A percentile compares a stretch with the other conserved stretches of the same genome.
These are phyloP conservation scores for Pycnomerus fuliginosus DNA, from an alignment of 2,888 invertebrate genomes.

Conservation along the genomic window DNA sequence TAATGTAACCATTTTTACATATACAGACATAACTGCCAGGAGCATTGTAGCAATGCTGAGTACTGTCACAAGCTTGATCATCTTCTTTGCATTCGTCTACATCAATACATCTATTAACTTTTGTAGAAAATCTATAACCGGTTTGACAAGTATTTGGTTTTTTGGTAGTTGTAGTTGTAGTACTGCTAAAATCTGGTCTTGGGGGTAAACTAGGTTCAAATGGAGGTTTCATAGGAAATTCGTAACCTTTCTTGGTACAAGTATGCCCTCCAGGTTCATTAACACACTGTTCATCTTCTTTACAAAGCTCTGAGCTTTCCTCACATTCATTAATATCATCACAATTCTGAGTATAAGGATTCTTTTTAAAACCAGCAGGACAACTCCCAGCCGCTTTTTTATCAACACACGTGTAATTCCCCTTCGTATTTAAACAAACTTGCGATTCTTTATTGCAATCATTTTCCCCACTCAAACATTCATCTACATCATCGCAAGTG, in stretches of 20 bases:
- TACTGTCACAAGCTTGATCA: slow-evolving; percentile 59
- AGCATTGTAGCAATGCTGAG: slow-evolving; percentile 69
- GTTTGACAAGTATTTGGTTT: slow-evolving; percentile 30
- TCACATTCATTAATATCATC: slow-evolving; percentile 80
- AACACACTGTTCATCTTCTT: slow-evolving; percentile 61
- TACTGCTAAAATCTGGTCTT: slow-evolving; percentile 11
- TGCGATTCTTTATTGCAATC: slow-evolving; percentile 67
- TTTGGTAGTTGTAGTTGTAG: slow-evolving; percentile 16
- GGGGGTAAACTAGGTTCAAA: slow-evolving; percentile 21
- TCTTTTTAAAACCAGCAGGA: slow-evolving; percentile 65
- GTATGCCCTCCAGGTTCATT: slow-evolving; percentile 68
- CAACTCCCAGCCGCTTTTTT: slow-evolving; percentile 63
- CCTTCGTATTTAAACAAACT: slow-evolving; percentile 70
- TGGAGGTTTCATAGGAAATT: slow-evolving; percentile 18
- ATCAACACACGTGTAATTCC: slow-evolving; percentile 69
- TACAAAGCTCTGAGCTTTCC: slow-evolving; percentile 61
- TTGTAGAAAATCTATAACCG: slow-evolving; percentile 32
- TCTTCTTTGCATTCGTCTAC: slow-evolving; percentile 66
- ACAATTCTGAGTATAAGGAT: slow-evolving; percentile 56
- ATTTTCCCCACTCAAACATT: slow-evolving; percentile 65
- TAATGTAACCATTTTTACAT: slow-evolving; percentile 63
- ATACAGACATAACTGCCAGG: slow-evolving; percentile 67
- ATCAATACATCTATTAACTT: slow-evolving; percentile 52
- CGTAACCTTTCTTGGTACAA: slow-evolving; percentile 51
- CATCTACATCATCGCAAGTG: slow-evolving; percentile 65